phyloP scores from a whole-genome alignment of 2,888 invertebrate species.

The Drosophila helvetica region DNA sequence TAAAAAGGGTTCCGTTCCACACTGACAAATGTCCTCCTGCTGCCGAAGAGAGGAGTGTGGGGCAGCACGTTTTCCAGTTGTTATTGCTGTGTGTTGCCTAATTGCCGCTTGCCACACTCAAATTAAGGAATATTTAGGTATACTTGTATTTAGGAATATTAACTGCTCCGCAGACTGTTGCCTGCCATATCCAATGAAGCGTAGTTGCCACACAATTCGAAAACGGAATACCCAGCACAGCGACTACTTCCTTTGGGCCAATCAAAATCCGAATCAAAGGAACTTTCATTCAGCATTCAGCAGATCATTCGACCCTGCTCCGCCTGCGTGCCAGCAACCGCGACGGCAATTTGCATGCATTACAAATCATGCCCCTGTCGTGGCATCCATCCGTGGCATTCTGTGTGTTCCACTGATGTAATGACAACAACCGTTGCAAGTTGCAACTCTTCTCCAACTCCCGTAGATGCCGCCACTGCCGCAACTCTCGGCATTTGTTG shows the following conservation, averaged over 20 bases:
- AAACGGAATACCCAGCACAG: not conserved
- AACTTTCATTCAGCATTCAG: constrained; percentile 6
- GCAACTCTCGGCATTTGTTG: constrained; percentile 29
- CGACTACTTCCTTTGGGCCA: not conserved
- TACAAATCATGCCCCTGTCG: constrained; percentile 18
- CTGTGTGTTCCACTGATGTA: constrained; percentile 53
- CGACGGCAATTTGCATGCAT: constrained; percentile 53
- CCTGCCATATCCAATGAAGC: not conserved
- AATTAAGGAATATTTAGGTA: not conserved
- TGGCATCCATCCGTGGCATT: not conserved
- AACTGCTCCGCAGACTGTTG: not conserved
- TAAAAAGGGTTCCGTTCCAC: not conserved
- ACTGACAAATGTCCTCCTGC: not conserved
- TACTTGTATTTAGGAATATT: constrained; percentile 6
- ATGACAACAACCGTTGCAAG: constrained; percentile 45
- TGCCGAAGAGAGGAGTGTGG: no score
- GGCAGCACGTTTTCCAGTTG: not conserved
- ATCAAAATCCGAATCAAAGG: not conserved
- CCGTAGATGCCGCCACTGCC: not conserved
- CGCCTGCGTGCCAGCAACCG: constrained; percentile 10
- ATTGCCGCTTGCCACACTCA: not conserved
- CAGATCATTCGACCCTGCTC: constrained; percentile 10
- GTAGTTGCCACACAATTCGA: not conserved
- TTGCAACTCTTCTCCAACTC: constrained; percentile 35
- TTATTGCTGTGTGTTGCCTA: not conserved